These are phyloP conservation scores for Phenganax subtilis DNA, from an alignment of 92 coral and sea anemone species.

Conservation along the genomic window DNA sequence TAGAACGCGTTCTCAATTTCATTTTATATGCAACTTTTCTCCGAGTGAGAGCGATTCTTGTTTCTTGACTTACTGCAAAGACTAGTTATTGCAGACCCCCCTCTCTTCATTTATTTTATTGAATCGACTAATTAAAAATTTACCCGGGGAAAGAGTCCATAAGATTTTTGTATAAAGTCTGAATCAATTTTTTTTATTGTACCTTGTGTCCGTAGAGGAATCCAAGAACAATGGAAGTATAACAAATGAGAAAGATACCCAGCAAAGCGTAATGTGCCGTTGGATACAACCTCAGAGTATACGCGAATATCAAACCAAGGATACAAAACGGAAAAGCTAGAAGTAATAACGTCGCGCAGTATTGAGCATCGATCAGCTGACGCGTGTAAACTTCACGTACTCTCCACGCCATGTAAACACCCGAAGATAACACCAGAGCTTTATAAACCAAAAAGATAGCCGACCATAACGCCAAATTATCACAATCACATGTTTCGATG, in stretches of 20 bases:
- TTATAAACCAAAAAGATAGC: conserved; percentile 60
- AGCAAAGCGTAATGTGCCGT: conserved; percentile 63
- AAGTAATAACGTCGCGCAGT: conserved; percentile 72
- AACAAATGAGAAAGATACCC: conserved; percentile 57
- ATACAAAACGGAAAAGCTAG: conserved; percentile 56
- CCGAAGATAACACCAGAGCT: conserved; percentile 55
- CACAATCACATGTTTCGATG: conserved; percentile 83
- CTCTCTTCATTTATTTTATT: no score
- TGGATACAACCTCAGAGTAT: conserved; percentile 61
- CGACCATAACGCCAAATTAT: conserved; percentile 60
- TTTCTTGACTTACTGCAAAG: no score
- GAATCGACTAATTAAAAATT: no score
- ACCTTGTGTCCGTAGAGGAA: conserved; percentile 83
- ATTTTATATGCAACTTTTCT: neutral
- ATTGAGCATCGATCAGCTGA: conserved; percentile 75
- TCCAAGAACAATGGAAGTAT: conserved; percentile 66
- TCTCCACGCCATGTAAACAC: conserved; percentile 92
- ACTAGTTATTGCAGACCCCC: no score
- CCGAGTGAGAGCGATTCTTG: no score
- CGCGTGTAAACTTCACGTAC: conserved; percentile 77
- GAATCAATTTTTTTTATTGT: neutral
- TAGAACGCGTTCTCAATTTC: neutral
- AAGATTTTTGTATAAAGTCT: no score
- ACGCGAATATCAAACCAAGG: conserved; percentile 57
- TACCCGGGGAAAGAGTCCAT: no score